phyloP scores from a whole-genome alignment of 2,797 vertebrate genomes.

The Tympanoctomys barrerae region DNA sequence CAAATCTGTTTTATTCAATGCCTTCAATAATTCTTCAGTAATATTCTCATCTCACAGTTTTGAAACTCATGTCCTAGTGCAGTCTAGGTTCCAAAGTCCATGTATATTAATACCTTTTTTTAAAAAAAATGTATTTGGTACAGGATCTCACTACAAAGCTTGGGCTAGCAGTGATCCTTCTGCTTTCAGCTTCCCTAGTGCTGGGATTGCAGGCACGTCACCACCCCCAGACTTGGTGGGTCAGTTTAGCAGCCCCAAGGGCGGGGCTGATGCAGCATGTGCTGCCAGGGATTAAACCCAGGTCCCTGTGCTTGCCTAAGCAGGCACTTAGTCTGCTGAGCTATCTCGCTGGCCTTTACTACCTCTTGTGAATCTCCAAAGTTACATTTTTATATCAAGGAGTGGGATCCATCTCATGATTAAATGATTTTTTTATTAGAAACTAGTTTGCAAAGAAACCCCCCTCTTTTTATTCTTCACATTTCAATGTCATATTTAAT shows the following conservation, averaged over 20 bases:
- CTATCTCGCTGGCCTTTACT: neutral
- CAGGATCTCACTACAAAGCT: no score
- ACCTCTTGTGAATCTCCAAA: neutral
- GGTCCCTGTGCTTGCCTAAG: no score
- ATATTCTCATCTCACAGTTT: neutral
- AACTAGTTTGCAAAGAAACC: neutral
- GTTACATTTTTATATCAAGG: slow-evolving; percentile 5
- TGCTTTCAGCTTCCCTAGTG: no score
- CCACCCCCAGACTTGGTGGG: no score
- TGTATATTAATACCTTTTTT: neutral
- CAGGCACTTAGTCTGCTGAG: no score
- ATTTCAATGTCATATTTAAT: slow-evolving; percentile 70
- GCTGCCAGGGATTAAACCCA: no score
- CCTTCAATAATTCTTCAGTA: neutral
- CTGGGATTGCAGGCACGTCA: no score
- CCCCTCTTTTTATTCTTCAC: neutral
- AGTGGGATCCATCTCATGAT: neutral
- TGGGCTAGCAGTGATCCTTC: no score
- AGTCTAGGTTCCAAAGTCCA: neutral
- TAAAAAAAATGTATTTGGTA: no score
- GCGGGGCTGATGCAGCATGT: no score
- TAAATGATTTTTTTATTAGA: slow-evolving; percentile 35
- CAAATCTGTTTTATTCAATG: neutral
- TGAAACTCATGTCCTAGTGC: neutral
- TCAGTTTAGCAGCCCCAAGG: no score